A percentile compares a stretch with the other conserved stretches of the same genome.
phyloP scores from a whole-genome alignment of 2,797 vertebrate genomes.

The Danio jaintianensis region DNA sequence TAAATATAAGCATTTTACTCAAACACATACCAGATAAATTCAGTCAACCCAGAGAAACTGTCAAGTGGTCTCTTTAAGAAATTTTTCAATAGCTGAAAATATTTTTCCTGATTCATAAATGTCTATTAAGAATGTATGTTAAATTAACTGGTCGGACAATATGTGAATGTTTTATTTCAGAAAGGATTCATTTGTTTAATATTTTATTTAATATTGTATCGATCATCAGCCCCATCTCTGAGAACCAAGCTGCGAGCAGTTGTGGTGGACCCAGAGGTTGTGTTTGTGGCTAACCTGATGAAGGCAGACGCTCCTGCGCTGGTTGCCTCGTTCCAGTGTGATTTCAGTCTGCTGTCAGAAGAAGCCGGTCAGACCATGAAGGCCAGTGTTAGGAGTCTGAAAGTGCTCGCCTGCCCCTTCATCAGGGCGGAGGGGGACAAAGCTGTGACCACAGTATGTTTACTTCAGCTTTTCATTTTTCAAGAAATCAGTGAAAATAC shows the following conservation, averaged over 20 bases:
- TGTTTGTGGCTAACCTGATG: slow-evolving; percentile 92
- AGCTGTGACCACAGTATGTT: slow-evolving; percentile 87
- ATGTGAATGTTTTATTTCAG: neutral
- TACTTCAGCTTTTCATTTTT: neutral
- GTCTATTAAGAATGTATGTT: neutral
- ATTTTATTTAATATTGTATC: neutral
- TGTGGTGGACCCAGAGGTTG: slow-evolving; percentile 92
- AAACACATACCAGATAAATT: too few relatives aligned
- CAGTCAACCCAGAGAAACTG: too few relatives aligned
- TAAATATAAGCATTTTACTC: too few relatives aligned
- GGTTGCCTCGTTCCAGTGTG: slow-evolving; percentile 88
- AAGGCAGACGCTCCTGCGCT: slow-evolving; percentile 89
- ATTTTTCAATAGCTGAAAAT: too few relatives aligned
- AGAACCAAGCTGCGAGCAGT: slow-evolving; percentile 82
- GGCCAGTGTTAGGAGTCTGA: slow-evolving; percentile 85
- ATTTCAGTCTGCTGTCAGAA: slow-evolving; percentile 76
- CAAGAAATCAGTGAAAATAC: neutral
- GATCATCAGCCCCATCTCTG: slow-evolving; percentile 52
- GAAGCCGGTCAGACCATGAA: slow-evolving; percentile 79
- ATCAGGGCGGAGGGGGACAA: slow-evolving; percentile 79
- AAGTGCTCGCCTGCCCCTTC: slow-evolving; percentile 91
- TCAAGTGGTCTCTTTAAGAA: too few relatives aligned
- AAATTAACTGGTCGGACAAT: neutral
- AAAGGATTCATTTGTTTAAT: neutral
- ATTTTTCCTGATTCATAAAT: neutral